Percentiles rank a stretch among this genome's conserved stretches.
Evolutionary conservation across 2,888 invertebrate species (phyloP).

Genomic region (Cheilosia soror): DNA sequence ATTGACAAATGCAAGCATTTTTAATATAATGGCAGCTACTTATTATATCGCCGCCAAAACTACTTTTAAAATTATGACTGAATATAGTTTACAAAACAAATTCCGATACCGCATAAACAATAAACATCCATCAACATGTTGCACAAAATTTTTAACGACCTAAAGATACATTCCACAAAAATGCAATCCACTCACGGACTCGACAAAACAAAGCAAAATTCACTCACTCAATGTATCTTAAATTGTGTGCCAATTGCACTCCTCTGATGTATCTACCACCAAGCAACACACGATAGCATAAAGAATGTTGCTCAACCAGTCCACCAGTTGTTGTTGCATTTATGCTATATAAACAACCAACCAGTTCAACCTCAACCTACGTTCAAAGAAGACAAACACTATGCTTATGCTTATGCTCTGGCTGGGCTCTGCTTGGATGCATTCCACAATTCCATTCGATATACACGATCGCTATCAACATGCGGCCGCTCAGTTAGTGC

Average conservation of each 20-base stretch:
- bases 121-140: slow-evolving; percentile 19
- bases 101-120: background rate
- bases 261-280: background rate
- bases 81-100: background rate
- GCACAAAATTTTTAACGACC: slow-evolving; percentile 29
- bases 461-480: slow-evolving; percentile 75
- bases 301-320: slow-evolving; percentile 69
- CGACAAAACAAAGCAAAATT: slow-evolving; percentile 1
- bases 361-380: background rate
- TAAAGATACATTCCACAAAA: slow-evolving; percentile 54
- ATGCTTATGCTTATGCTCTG: background rate
- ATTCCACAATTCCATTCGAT: slow-evolving; percentile 58
- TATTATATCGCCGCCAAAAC: background rate
- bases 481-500: slow-evolving; percentile 58
- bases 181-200: slow-evolving; percentile 16
- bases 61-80: no score
- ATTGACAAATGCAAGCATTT: no score
- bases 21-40: no score
- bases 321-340: slow-evolving; percentile 10
- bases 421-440: background rate
- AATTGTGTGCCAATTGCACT: slow-evolving; percentile 22
- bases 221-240: slow-evolving; percentile 56
- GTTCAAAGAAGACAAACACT: background rate
- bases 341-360: slow-evolving; percentile 11
- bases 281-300: slow-evolving; percentile 28